Percentiles rank a stretch among this genome's conserved stretches.
These are phyloP conservation scores for Larimichthys crocea DNA, from an alignment of 2,113 vertebrate species.

Conservation along the genomic window DNA sequence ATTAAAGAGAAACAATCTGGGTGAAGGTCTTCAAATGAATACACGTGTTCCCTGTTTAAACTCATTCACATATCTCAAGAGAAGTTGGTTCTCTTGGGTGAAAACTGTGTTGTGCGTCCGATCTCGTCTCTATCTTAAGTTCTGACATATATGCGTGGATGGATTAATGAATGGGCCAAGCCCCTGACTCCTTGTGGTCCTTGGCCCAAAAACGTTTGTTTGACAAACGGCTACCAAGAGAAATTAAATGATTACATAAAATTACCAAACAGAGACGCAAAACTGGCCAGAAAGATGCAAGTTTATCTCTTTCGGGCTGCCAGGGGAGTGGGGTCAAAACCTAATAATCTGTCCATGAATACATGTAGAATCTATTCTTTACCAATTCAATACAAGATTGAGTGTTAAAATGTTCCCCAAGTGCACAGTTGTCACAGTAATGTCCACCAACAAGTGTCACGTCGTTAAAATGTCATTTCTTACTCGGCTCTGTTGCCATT, in stretches of 20 bases:
- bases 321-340: not conserved
- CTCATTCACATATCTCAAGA: constrained; percentile 10
- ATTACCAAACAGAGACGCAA: not conserved
- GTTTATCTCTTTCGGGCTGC: not conserved
- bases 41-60: constrained; percentile 11
- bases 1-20: constrained; percentile 16
- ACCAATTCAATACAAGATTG: too few relatives aligned
- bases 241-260: not conserved
- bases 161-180: not conserved
- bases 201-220: not conserved
- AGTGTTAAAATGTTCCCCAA: not conserved
- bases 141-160: not conserved
- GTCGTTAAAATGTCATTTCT: too few relatives aligned
- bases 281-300: not conserved
- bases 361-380: too few relatives aligned
- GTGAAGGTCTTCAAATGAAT: constrained; percentile 25
- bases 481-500: too few relatives aligned
- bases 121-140: not conserved
- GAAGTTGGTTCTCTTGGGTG: not conserved
- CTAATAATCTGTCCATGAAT: not conserved
- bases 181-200: not conserved
- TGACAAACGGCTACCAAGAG: not conserved
- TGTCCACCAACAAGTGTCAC: not conserved
- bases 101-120: not conserved
- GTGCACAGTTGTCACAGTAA: not conserved